phyloP scores from a whole-genome alignment of 92 coral and sea anemone species.

The Chrysogorgia sp. region DNA sequence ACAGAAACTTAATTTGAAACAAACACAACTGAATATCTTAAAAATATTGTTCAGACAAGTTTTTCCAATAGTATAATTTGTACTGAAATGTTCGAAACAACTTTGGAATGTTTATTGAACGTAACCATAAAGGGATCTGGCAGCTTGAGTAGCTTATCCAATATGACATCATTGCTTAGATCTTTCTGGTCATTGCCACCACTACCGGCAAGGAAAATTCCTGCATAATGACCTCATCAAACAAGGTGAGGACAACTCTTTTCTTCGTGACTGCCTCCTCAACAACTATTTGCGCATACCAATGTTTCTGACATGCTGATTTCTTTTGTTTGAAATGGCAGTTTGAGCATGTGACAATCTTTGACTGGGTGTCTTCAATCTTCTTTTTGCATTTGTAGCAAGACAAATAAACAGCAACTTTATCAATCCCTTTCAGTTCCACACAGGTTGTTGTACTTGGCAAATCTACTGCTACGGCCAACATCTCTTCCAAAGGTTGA shows the following conservation, averaged over 20 bases:
- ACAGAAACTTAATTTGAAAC: too few relatives aligned
- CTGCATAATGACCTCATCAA: slow-evolving; percentile 26
- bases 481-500: slow-evolving; percentile 24
- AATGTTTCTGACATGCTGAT: slow-evolving; percentile 19
- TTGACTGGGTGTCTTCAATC: too few relatives aligned
- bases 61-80: too few relatives aligned
- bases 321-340: too few relatives aligned
- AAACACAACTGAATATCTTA: too few relatives aligned
- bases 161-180: not conserved
- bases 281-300: slow-evolving; percentile 27
- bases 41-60: too few relatives aligned
- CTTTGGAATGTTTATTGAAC: too few relatives aligned
- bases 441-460: too few relatives aligned
- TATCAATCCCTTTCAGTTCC: too few relatives aligned
- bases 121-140: not conserved
- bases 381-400: too few relatives aligned
- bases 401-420: too few relatives aligned
- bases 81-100: too few relatives aligned
- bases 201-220: not conserved
- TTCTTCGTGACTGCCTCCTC: slow-evolving; percentile 11
- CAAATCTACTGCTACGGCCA: slow-evolving; percentile 35
- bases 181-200: not conserved
- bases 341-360: not conserved
- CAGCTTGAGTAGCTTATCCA: not conserved
- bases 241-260: slow-evolving; percentile 20